Evolutionary conservation across 2,113 vertebrate species (phyloP), one percentile per base, ranked within the genome.

Genomic region (Psittacus erithacus): DNA sequence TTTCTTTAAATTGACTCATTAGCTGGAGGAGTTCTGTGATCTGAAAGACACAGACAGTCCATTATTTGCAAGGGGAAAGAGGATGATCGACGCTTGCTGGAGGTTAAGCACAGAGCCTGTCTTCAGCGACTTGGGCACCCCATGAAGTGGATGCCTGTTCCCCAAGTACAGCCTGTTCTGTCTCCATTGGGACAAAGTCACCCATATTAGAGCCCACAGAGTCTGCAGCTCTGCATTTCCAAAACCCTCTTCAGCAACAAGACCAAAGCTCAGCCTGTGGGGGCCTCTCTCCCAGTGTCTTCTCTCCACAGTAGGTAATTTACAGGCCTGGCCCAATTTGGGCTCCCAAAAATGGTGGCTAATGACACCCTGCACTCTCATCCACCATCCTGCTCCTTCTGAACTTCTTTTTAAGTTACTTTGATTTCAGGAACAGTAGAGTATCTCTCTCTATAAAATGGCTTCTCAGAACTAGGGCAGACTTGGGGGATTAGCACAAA

Each of bases 1-100:
- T 99, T 97, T 99, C 99, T 59, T 99, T 98, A 97, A 99, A 99
- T 92, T 99, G 99, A 82, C 99, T 99, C 99, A 99, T 99, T 86
- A 99, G 97, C n/a, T 99, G 98, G 88, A 99, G 99, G 93, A 99
- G 99, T 94, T 99, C 98, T 95, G 99, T 98, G 50, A 99, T 98
- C 99, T 99, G 97, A 88, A 88, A 95, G 62, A 97, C 29, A 86
- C 75, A 65, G 55, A 92, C 13, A 81, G 47, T 50, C n/a, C 18
- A 18, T 70, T 77, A 80, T 41, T 50, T 39, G 25, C 23, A 33
- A 81, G 29, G 57, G 24, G 43, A 38, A 46, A 67, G 38, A 31
- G 14, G 17, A 73, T n/a, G 55, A 57, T 12, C 20, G 17, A 24
- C 35, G 59, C 69, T 73, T 47, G 14, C 10, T 14, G 53, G 25